Base-by-base conservation (phyloP, 2,113 vertebrate genomes). In the Callipepla californica region DNA sequence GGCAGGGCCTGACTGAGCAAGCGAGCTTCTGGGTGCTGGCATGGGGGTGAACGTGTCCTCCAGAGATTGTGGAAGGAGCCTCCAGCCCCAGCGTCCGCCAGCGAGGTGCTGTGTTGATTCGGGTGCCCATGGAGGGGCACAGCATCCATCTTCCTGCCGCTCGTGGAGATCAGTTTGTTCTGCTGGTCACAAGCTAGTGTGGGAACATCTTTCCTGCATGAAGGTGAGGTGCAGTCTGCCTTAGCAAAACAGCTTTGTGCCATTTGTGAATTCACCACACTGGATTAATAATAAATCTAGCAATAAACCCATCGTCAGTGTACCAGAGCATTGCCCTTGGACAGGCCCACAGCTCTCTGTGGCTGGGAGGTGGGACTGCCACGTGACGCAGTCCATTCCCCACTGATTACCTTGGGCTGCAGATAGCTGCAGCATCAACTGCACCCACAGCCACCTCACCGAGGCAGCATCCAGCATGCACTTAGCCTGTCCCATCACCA, bases 1-100 rank as follows among this genome's bases (percentile, higher is more conserved):
- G 89, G 88, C 85, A 80, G 74, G 38, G 67, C 80, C 82, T 89
- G 92, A 53, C 92, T 61, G 76, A 63, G 83, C 90, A 86, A 94
- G 89, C 77, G 93, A 94, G 53, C 73, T 94, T 81, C 83, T 21
- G 32, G 80, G 84, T 95, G 17, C 50, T 67, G 57, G 51, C 89
- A 63, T 92, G 59, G 55, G 79, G 80, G 87, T 85, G 67, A 96
- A 62, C 70, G 6, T 3, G 4, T 84, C 55, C 28, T 93, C 63
- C 70, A 48, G 57, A 82, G 48, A 40, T 30, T 66, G 18, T 36
- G 36, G 57, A 65, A 53, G 18, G 45, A 48, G 55, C 32, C 26
- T 82, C 23, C 40, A 67, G 34, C 34, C 48, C 1, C 0, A 22
- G 14, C 38, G 38, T 57, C 1, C 0, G 28, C 45, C 34, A 38